phyloP scores from a whole-genome alignment of 2,113 vertebrate genomes.

The Melanotaenia duboulayi region DNA sequence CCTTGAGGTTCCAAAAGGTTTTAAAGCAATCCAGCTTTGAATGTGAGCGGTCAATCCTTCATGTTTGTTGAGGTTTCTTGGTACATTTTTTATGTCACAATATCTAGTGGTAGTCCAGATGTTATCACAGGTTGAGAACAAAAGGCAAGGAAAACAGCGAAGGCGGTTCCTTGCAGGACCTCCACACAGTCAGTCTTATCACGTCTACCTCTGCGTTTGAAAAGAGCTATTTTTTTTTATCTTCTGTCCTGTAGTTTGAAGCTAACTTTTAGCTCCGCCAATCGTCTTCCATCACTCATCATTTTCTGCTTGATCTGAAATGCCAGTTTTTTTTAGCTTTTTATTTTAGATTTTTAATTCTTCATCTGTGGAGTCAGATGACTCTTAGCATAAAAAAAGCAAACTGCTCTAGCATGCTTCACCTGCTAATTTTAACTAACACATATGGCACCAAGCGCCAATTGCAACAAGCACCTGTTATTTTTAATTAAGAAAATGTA shows the following conservation, averaged over 20 bases:
- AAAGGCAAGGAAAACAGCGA: background rate
- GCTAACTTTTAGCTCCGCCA: background rate
- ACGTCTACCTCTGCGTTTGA: background rate
- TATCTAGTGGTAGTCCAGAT: background rate
- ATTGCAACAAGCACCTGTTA: too few relatives aligned
- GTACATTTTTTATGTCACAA: background rate
- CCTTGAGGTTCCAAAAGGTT: background rate
- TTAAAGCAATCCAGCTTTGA: slow-evolving; percentile 3
- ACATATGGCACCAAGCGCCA: too few relatives aligned
- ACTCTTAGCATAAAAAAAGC: too few relatives aligned
- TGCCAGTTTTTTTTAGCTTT: too few relatives aligned
- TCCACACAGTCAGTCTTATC: background rate
- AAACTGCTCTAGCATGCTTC: too few relatives aligned
- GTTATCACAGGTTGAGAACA: background rate
- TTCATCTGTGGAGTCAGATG: too few relatives aligned
- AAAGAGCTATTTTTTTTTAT: too few relatives aligned
- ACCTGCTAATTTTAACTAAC: too few relatives aligned
- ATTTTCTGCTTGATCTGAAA: too few relatives aligned
- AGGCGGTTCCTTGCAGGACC: too few relatives aligned
- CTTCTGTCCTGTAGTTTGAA: background rate
- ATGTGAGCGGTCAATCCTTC: background rate
- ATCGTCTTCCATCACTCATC: background rate
- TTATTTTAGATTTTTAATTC: too few relatives aligned
- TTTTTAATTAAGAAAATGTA: too few relatives aligned
- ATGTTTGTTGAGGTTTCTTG: background rate